Base-by-base conservation (phyloP, 2,113 vertebrate genomes). In the Crotalus viridis region DNA sequence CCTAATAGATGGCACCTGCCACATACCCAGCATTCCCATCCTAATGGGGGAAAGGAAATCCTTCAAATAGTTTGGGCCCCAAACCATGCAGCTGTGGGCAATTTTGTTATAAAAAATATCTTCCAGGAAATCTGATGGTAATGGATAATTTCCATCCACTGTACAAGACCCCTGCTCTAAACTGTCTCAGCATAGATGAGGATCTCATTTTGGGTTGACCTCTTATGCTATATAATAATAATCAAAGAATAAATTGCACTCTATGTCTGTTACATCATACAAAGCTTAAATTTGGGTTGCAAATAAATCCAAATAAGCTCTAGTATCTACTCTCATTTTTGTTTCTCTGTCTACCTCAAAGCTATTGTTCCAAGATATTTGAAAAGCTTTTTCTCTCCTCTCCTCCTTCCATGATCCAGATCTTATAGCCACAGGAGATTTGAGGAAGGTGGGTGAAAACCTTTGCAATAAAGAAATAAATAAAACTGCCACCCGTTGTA, bases 391-490 rank as follows among this genome's bases (percentile, higher is more conserved):
- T 87, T 86, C n/a, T 57, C 88, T 57, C 21, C 3, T 3, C 85
- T 61, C 39, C 52, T 64, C 54, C 5, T 69, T 87, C 48, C 46
- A 57, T 43, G 1, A 56, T 21, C 54, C 51, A 24, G 13, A 56
- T 93, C 43, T 2, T 0, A 54, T 89, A 74, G 86, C 61, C 7
- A 56, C 91, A n/a, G 15, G 51, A 93, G 74, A 15, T 85, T 61
- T 52, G 88, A 55, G 3, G 54, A n/a, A 61, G 6, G 91, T 88
- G 81, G 69, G 86, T 24, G n/a, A 86, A 74, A 43, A 26, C 5
- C 88, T 3, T 0, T 46, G 1, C 10, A 93, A 94, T 10, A 94
- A 93, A 94, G 85, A 94, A 93, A 95, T 51, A 93, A 69, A 21
- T 55, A 93, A 46, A 94, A 89, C 9, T n/a, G 88, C 48, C 56